Evolutionary conservation across 2,888 invertebrate species (phyloP), one percentile per base, ranked within the genome.

Genomic region (Dermolepida albohirtum): DNA sequence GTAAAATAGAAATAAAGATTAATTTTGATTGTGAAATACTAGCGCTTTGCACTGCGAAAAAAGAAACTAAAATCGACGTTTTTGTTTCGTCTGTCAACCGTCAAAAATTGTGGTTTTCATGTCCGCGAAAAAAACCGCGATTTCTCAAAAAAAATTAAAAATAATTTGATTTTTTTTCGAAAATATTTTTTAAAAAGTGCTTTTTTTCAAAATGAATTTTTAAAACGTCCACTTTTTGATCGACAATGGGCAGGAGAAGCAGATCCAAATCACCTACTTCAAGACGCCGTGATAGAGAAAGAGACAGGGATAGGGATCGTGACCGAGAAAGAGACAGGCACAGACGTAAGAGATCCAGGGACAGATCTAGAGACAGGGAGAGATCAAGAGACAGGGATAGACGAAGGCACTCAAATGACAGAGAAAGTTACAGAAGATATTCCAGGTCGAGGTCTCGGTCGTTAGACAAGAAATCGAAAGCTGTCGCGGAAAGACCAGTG

Each of bases 401-500:
- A 62, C 59, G 59, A 62, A 62, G 59, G 16, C 59, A 62, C 47
- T 85, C 80, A 67, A 81, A 78, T 68, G 85, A 80, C 74, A 83
- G 84, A 69, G 84, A 84, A 14, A 78, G 79, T 71, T 71, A 80
- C 76, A 52, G 86, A 78, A 77, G 84, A 79, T 74, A 84, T 82
- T 75, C 80, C 75, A 75, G 79, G 70, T 81, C 80, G 16, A 76
- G 81, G 71, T 80, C 81, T 27, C 69, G 74, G 55, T 75, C 76
- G n/a, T 76, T 76, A 54, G 78, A 77, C 69, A 73, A 74, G 65
- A 75, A 75, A 62, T 81, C 83, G 34, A 76, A 74, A 66, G 70
- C 74, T 2, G 69, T 77, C 27, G 78, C 82, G 34, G 90, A 90
- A 75, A 87, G 90, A 64, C 91, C 91, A 14, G 87, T 88, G 73